These are phyloP conservation scores for Pteropus rufus DNA, from an alignment of 2,797 vertebrate species.

Conservation along the genomic window DNA sequence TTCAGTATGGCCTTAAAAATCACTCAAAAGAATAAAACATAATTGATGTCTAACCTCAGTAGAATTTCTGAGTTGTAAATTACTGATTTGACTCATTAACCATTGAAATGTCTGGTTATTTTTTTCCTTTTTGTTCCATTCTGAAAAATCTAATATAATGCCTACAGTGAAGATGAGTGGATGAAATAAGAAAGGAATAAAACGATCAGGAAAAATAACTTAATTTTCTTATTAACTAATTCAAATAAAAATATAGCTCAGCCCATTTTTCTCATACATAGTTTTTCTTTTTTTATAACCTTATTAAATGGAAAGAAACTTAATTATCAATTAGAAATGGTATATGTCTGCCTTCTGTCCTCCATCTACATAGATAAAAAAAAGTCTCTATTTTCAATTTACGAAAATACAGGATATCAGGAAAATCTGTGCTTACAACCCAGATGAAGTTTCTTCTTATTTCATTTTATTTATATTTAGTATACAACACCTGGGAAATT, in stretches of 20 bases:
- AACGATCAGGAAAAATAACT: not conserved
- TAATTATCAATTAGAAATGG: not conserved
- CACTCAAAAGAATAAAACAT: not conserved
- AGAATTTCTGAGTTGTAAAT: not conserved
- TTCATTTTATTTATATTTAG: not conserved
- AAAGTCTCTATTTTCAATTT: not conserved
- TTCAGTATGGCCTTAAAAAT: conserved; percentile 6
- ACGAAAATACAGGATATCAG: not conserved
- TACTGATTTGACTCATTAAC: not conserved
- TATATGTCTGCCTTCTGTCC: not conserved
- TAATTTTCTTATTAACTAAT: not conserved
- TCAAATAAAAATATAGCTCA: not conserved
- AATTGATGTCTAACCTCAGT: not conserved
- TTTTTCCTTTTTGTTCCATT: not conserved
- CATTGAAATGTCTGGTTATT: not conserved
- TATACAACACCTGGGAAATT: not conserved
- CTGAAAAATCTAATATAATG: not conserved
- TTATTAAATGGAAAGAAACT: not conserved
- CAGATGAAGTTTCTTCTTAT: not conserved
- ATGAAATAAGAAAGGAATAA: not conserved
- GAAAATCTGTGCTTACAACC: not conserved
- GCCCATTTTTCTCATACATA: not conserved
- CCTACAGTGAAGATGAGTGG: not conserved
- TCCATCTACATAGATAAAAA: not conserved
- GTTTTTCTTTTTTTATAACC: not conserved